Evolutionary conservation across 2,797 vertebrate species (phyloP), one percentile per base, ranked within the genome.

Genomic region (Falco novaeseelandiae): DNA sequence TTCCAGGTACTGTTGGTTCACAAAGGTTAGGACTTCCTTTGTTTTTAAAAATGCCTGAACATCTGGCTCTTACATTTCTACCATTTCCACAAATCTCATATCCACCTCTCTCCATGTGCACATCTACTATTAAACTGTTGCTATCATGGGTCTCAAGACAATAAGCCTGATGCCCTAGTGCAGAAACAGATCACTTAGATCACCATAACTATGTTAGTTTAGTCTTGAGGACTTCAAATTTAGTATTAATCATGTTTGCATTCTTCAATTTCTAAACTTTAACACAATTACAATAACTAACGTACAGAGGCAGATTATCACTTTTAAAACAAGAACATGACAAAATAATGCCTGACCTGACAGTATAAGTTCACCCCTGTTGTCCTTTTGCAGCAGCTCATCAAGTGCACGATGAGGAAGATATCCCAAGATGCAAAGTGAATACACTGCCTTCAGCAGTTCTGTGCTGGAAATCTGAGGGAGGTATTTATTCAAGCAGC

Each of bases 341-440:
- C n/a, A 83, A 90, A 91, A 38, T 57, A 83, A 74, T 40, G 29
- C 57, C 93, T 88, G 72, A 99, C 99, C 97, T 98, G 97, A 32
- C 7, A 36, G 51, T 36, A 84, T 17, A 61, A 99, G 96, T 79
- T 98, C 97, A 36, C 96, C 84, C 57, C 98, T 86, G 40, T 96
- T 67, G 2, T 97, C 96, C 29, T 97, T 97, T 48, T 98, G 97
- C 57, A 99, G 98, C 73, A 99, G 98, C 40, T 97, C 98, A 93
- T 99, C 97, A 96, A 99, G 91, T 4, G 96, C 96, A 17, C 42
- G 86, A 19, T 97, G 30, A 34, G 99, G 99, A 82, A 99, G 98
- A 96, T 98, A 98, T 58, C 98, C 98, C 96, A 99, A 94, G 32
- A 98, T 7, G 86, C 98, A 99, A 57, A 99, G 97, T 10, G 85